A percentile compares a stretch with the other conserved stretches of the same genome.
phyloP scores from a whole-genome alignment of 2,113 vertebrate species.

The Podocnemis expansa region DNA sequence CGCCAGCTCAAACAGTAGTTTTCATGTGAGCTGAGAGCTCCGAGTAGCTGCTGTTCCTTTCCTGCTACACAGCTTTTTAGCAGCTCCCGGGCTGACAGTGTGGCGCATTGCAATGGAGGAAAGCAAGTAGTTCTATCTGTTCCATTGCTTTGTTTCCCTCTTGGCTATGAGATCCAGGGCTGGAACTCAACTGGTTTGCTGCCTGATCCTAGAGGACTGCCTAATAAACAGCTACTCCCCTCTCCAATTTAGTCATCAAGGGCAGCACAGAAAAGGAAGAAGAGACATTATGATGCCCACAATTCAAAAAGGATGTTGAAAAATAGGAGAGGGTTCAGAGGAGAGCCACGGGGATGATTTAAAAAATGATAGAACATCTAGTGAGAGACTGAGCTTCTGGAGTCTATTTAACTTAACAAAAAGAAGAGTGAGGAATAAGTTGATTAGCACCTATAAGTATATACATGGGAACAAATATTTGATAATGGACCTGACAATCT shows the following conservation, averaged over 20 bases:
- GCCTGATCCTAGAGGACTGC: background rate
- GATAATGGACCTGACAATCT: background rate
- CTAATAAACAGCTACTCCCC: conserved; percentile 26
- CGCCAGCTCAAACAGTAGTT: background rate
- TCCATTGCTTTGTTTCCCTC: background rate
- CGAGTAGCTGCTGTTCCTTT: background rate
- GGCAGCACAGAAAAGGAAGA: background rate
- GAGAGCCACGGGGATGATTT: background rate
- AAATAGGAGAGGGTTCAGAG: background rate
- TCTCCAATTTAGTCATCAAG: background rate
- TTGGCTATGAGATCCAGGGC: conserved; percentile 4
- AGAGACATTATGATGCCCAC: background rate
- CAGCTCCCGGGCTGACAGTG: background rate
- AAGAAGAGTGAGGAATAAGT: background rate
- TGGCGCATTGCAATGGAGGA: background rate
- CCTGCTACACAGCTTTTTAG: background rate
- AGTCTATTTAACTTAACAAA: background rate
- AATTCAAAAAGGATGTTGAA: background rate
- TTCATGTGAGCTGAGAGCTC: background rate
- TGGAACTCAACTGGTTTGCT: background rate
- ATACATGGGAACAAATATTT: background rate
- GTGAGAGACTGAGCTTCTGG: background rate
- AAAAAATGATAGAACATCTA: background rate
- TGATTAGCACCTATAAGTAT: background rate
- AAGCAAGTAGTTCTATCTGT: background rate